Percentiles rank a stretch among this genome's conserved stretches.
Conservation (phyloP, 2,113 vertebrate genomes). For the Psophia crepitans region DNA sequence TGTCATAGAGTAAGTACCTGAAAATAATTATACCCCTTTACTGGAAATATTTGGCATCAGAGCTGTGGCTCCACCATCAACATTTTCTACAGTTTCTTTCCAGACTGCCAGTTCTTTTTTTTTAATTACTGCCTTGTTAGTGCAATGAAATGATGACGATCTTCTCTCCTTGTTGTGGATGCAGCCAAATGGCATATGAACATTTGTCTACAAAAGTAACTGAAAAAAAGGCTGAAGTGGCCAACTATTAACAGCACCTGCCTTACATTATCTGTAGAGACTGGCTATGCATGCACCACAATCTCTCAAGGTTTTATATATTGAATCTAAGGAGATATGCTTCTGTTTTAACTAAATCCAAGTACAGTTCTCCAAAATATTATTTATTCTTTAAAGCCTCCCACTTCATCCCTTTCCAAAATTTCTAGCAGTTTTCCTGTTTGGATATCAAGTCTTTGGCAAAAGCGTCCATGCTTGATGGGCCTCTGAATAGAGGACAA, state of each 20-base stretch:
- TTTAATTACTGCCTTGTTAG: constrained; percentile 53
- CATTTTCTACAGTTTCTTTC: constrained; percentile 38
- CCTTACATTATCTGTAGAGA: background rate
- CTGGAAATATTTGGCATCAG: constrained; percentile 47
- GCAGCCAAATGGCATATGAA: constrained; percentile 57
- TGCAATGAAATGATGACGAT: constrained; percentile 38
- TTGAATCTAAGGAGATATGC: background rate
- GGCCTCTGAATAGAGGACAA: background rate
- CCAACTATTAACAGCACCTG: constrained; percentile 33
- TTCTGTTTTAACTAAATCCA: constrained; percentile 35
- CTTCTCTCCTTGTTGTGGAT: background rate
- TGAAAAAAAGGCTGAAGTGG: background rate
- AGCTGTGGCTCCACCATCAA: constrained; percentile 16
- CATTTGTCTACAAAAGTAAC: constrained; percentile 14
- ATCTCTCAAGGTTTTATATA: background rate
- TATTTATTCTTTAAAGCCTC: background rate
- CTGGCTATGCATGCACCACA: background rate
- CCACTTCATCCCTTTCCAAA: constrained; percentile 13
- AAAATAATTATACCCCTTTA: constrained; percentile 50
- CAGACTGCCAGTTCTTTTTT: constrained; percentile 25
- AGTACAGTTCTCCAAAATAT: background rate
- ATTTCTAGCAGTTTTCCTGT: background rate
- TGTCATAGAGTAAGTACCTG: constrained; percentile 43
- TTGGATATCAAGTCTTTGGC: constrained; percentile 8
- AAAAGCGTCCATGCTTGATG: background rate